Percentiles rank a stretch among this genome's conserved stretches.
phyloP scores from a whole-genome alignment of 2,888 invertebrate species.

The Sepiola atlantica region DNA sequence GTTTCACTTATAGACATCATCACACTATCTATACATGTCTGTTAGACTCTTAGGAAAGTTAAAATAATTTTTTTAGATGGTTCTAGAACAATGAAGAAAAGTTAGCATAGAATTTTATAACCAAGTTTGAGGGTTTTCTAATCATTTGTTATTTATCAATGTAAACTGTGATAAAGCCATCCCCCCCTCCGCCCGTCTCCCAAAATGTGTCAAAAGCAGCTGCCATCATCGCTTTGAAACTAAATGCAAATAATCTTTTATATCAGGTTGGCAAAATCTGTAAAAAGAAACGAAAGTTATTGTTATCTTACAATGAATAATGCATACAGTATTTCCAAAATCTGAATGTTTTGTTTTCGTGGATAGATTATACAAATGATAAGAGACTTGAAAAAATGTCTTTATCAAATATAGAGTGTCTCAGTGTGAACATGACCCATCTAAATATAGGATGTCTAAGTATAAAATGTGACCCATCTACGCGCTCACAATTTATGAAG shows the following conservation, averaged over 20 bases:
- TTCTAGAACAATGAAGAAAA: no score
- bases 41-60: no score
- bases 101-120: background rate
- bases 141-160: background rate
- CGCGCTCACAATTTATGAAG: no score
- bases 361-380: background rate
- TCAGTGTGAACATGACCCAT: no score
- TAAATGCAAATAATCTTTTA: constrained; percentile 19
- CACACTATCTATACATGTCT: no score
- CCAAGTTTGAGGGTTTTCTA: background rate
- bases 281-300: background rate
- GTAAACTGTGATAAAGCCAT: background rate
- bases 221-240: background rate
- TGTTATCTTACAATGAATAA: background rate
- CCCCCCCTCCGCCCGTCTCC: no score
- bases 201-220: constrained; percentile 8
- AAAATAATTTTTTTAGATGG: no score
- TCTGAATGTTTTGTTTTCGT: background rate
- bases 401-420: background rate
- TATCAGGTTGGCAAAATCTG: background rate
- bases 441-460: no score
- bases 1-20: no score
- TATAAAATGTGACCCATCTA: no score
- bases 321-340: background rate
- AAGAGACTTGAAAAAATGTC: background rate